Evolutionary conservation across 2,888 invertebrate species (phyloP), one percentile per base, ranked within the genome.

Genomic region (Stegophylla sp.): DNA sequence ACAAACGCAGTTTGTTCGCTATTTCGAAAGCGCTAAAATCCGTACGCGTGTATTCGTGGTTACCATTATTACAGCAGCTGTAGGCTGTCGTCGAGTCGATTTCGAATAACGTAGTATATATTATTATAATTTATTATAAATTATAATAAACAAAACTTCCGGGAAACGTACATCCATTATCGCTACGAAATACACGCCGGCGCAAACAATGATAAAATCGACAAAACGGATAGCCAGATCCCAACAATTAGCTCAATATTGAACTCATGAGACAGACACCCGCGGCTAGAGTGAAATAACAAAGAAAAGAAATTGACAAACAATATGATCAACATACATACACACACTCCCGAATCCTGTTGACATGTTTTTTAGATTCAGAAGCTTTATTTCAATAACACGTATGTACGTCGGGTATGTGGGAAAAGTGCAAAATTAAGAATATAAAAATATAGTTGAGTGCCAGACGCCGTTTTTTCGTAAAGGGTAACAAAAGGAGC

Each of bases 341-440:
- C 45, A 34, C 63, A 28, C n/a, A 56, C 41, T 3, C 51, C 23
- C 66, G 26, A 66, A 76, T 76, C 75, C 75, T 76, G 75, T 66
- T 76, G 75, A 66, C 75, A 76, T 66, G 41, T 15, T 66, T 15
- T 66, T 76, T 76, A 41, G 26, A 28, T 28, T 4, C 9, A 26
- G 41, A 45, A 13, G 45, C 26, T 51, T 69, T 69, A 23, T 72
- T 72, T 72, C 41, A 26, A 53, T 26, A 43, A 26, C 26, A 26
- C n/a, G 64, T 48, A 43, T 15, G 20, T 20, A 20, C 20, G 71
- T 53, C 17, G 28, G 23, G 5, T 12, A 41, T 12, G 10, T 56
- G 10, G 48, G 17, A 20, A 4, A 10, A 61, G 7, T 7, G n/a
- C 10, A n/a, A 17, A 34, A 34, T 10, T 13, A 0, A 28, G 4